Evolutionary conservation across 2,888 invertebrate genomes (phyloP).

Genomic region (Polyommatus iphigenia): DNA sequence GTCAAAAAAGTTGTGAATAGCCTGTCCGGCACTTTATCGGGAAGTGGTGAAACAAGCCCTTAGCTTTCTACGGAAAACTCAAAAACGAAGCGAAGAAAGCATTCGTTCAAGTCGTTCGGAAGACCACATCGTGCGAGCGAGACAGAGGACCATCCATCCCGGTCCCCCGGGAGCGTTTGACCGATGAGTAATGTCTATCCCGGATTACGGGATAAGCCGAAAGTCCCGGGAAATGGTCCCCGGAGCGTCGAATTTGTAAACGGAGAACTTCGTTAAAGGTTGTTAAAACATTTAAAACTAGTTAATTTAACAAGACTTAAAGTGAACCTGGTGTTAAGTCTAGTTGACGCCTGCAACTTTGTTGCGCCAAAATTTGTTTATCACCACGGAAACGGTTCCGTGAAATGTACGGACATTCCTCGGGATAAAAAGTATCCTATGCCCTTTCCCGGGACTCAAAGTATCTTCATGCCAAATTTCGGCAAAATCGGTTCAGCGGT

Average conservation of each 20-base stretch:
- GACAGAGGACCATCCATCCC: conserved; percentile 18
- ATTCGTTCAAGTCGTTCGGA: background rate
- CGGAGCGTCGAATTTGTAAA: background rate
- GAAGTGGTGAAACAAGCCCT: too few species aligned
- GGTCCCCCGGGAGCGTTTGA: conserved; percentile 40
- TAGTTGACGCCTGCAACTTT: too few species aligned
- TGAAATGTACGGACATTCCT: too few species aligned
- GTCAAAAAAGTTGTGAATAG: too few species aligned
- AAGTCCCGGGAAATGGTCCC: conserved; percentile 33
- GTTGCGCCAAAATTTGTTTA: too few species aligned
- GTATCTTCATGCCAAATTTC: too few species aligned
- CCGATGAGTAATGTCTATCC: conserved; percentile 40
- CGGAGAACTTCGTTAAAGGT: background rate
- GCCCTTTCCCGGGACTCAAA: too few species aligned
- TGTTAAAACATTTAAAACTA: background rate
- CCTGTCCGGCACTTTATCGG: too few species aligned
- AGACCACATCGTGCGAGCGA: background rate
- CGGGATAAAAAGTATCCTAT: too few species aligned
- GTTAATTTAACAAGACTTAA: background rate
- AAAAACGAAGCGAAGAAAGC: background rate
- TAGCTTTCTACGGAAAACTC: background rate
- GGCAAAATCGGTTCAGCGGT: too few species aligned
- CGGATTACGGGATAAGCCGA: conserved; percentile 8
- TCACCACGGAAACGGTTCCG: too few species aligned
- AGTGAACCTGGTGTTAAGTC: too few species aligned